Conservation (phyloP, 2,888 invertebrate species). For the Panzeria rudis region DNA sequence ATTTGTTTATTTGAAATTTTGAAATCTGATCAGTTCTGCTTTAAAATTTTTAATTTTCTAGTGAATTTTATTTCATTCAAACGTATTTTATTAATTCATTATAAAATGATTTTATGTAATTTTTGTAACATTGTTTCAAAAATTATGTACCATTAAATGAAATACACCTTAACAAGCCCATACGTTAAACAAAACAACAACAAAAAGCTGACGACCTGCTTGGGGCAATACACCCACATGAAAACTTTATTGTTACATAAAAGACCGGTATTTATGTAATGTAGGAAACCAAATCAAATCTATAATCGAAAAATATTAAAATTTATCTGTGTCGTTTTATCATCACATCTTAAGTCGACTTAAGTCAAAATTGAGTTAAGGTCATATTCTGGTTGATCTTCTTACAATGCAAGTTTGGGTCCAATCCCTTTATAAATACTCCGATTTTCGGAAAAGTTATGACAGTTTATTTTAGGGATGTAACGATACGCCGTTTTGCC, state of each 20-base stretch:
- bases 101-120: slow-evolving; percentile 29
- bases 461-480: too few species aligned
- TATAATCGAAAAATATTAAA: background rate
- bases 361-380: too few species aligned
- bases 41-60: slow-evolving; percentile 4
- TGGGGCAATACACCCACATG: slow-evolving; percentile 53
- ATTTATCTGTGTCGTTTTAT: background rate
- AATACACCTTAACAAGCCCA: slow-evolving; percentile 1
- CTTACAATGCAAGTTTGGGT: too few species aligned
- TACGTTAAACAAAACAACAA: background rate
- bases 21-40: background rate
- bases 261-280: slow-evolving; percentile 35
- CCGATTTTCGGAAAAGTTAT: too few species aligned
- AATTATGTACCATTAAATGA: slow-evolving; percentile 17
- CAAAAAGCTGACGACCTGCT: slow-evolving; percentile 47
- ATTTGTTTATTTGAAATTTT: slow-evolving; percentile 11
- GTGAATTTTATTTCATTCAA: slow-evolving; percentile 2
- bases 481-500: too few species aligned
- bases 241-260: slow-evolving; percentile 30
- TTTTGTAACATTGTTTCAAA: slow-evolving; percentile 39
- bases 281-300: slow-evolving; percentile 41
- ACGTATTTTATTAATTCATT: slow-evolving; percentile 16
- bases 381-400: too few species aligned
- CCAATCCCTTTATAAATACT: too few species aligned
- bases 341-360: too few species aligned